phyloP scores from a whole-genome alignment of 2,113 vertebrate genomes.

The Saguinus imperator region DNA sequence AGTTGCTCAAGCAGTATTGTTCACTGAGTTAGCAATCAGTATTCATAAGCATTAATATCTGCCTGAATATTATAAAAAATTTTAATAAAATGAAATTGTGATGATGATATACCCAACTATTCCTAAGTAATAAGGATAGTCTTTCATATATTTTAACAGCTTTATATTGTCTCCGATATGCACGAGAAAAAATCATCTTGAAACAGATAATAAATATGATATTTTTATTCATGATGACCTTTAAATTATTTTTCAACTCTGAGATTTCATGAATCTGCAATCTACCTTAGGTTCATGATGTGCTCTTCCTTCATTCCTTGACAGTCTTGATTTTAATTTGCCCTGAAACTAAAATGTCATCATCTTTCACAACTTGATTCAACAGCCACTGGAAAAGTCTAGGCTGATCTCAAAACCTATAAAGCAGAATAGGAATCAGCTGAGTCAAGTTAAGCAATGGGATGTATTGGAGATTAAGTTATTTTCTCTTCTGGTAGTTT shows the following conservation, averaged over 20 bases:
- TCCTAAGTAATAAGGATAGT: not conserved
- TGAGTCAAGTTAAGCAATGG: not conserved
- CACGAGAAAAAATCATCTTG: not conserved
- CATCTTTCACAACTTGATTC: conserved; percentile 14
- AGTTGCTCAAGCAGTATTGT: not conserved
- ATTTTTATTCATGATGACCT: not conserved
- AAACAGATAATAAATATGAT: not conserved
- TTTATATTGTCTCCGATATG: not conserved
- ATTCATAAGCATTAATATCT: not conserved
- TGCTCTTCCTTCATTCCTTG: not conserved
- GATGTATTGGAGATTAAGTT: conserved; percentile 27
- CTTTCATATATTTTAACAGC: not conserved
- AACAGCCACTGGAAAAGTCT: not conserved
- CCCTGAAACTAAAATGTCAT: not conserved
- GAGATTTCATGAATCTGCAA: not conserved
- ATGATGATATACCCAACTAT: not conserved
- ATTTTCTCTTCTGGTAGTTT: not conserved
- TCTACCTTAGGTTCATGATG: not conserved
- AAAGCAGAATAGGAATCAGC: conserved; percentile 10
- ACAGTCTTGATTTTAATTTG: not conserved
- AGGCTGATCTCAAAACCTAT: not conserved
- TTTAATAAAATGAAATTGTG: not conserved
- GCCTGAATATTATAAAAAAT: not conserved
- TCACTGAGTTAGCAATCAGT: not conserved
- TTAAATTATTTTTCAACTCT: not conserved